phyloP scores from a whole-genome alignment of 2,888 invertebrate species.

The Volucella inflata region DNA sequence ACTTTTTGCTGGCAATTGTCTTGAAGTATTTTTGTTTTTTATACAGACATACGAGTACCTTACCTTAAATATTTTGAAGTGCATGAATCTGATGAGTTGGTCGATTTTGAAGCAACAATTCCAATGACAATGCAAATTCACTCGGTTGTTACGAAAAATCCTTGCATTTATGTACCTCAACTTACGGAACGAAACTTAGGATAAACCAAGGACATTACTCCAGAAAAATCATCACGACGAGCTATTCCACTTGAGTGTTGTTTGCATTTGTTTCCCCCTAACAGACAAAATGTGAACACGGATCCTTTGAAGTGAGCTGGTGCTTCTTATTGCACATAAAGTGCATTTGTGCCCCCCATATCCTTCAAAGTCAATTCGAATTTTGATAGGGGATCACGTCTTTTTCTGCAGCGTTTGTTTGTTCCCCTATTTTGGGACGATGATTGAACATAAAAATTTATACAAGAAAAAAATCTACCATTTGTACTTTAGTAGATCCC shows the following conservation, averaged over 20 bases:
- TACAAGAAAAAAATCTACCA: slow-evolving; percentile 29
- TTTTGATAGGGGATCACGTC: slow-evolving; percentile 60
- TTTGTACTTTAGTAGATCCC: slow-evolving; percentile 43
- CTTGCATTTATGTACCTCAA: slow-evolving; percentile 30
- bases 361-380: slow-evolving; percentile 61
- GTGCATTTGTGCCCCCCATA: slow-evolving; percentile 62
- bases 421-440: slow-evolving; percentile 20
- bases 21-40: too few relatives aligned
- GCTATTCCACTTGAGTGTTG: slow-evolving; percentile 43
- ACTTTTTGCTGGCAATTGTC: too few relatives aligned
- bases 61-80: too few relatives aligned
- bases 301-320: slow-evolving; percentile 33
- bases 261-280: slow-evolving; percentile 48
- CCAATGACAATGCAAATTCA: slow-evolving; percentile 41
- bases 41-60: too few relatives aligned
- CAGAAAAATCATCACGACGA: slow-evolving; percentile 43
- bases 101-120: slow-evolving; percentile 32
- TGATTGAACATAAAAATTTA: slow-evolving; percentile 61
- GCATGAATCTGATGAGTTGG: slow-evolving; percentile 26
- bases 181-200: slow-evolving; percentile 13
- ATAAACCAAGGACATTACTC: slow-evolving; percentile 49
- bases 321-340: slow-evolving; percentile 53
- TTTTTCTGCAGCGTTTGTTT: slow-evolving; percentile 23
- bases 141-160: slow-evolving; percentile 36
- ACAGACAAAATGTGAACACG: slow-evolving; percentile 28